Percentiles rank a stretch among this genome's conserved stretches.
These are phyloP conservation scores for Leptopterna dolabrata DNA, from an alignment of 2,888 invertebrate genomes.

Conservation along the genomic window DNA sequence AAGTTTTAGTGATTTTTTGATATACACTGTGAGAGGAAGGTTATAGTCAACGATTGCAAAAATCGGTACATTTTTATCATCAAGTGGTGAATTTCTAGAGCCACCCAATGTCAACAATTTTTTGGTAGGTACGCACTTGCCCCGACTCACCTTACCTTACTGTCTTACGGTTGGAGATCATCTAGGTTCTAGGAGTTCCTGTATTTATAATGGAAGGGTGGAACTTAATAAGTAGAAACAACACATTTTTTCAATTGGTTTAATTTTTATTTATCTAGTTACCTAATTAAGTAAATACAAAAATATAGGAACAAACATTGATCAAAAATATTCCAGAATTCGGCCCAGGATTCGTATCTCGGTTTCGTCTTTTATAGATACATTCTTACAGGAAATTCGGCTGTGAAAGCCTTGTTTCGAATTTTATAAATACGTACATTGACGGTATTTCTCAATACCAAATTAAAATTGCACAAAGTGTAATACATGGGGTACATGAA, in stretches of 20 bases:
- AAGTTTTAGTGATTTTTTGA: too few relatives aligned
- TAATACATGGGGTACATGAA: too few relatives aligned
- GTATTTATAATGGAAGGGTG: too few relatives aligned
- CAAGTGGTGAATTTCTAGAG: too few relatives aligned
- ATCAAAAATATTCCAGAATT: background rate
- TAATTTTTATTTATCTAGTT: background rate
- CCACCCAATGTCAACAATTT: too few relatives aligned
- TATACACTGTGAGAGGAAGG: too few relatives aligned
- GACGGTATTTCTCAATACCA: background rate
- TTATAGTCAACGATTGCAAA: too few relatives aligned
- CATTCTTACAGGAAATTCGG: background rate
- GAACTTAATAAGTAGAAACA: background rate
- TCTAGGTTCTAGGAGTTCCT: too few relatives aligned
- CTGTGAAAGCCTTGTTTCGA: background rate
- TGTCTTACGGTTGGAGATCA: too few relatives aligned
- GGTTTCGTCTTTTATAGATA: background rate
- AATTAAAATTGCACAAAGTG: background rate
- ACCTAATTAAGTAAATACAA: background rate
- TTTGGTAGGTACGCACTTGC: too few relatives aligned
- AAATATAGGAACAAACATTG: slow-evolving; percentile 2
- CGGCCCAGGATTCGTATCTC: background rate
- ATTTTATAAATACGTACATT: background rate
- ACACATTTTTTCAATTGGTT: background rate
- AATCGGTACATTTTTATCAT: too few relatives aligned
- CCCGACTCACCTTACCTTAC: too few relatives aligned